Conservation (phyloP, 2,113 vertebrate species). For the Tachuris rubrigastra region DNA sequence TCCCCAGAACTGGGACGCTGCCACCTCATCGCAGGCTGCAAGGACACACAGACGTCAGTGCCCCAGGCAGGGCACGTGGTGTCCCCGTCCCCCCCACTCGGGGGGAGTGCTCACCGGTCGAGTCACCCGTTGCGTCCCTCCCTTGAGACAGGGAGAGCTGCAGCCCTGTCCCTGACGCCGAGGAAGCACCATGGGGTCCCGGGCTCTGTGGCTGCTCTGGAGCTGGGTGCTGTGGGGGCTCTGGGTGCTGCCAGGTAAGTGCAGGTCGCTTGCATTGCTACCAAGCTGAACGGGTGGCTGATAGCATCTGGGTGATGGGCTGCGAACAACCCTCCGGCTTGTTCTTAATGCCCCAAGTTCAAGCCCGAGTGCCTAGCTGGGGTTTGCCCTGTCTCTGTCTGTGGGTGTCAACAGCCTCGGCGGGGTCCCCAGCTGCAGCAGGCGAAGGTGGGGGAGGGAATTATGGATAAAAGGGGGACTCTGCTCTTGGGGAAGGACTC, state of each 20-base stretch:
- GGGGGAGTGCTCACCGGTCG: neutral
- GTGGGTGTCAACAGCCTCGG: neutral
- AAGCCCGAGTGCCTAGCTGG: fast-evolving
- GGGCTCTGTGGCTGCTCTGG: neutral
- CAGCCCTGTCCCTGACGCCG: neutral
- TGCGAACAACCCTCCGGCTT: fast-evolving
- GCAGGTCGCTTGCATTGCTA: fast-evolving
- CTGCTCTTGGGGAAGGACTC: neutral
- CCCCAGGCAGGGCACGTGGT: neutral
- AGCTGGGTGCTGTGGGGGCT: slow-evolving; percentile 21
- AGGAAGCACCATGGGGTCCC: neutral
- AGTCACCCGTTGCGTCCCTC: neutral
- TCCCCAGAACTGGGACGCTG: neutral
- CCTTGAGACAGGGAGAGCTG: neutral
- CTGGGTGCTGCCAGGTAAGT: slow-evolving; percentile 45
- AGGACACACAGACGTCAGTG: neutral
- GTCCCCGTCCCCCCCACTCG: neutral
- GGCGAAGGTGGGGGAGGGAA: neutral
- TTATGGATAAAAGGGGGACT: neutral
- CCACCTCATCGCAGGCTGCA: neutral
- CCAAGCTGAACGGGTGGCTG: fast-evolving
- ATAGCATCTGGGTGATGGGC: neutral
- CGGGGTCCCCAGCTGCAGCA: fast-evolving
- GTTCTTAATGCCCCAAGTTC: fast-evolving
- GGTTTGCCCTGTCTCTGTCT: fast-evolving